Conservation (phyloP, 1,140 invertebrate genomes). For the Geopemphigus sp. region DNA sequence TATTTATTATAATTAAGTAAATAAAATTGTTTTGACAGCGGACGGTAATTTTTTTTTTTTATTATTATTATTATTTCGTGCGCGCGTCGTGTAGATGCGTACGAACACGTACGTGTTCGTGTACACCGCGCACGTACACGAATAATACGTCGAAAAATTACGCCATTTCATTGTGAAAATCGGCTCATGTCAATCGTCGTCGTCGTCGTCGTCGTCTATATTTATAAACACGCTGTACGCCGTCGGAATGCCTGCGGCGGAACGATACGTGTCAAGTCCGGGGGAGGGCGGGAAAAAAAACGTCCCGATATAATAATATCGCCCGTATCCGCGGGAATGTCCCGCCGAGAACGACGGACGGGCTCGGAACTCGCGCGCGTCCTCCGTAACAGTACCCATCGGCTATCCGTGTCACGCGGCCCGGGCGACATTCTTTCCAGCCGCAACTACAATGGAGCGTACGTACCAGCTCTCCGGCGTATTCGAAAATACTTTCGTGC, state of each 20-base stretch:
- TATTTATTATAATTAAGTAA: not conserved
- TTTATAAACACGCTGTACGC: too few relatives aligned
- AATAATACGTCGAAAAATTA: conserved; percentile 22
- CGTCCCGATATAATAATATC: not conserved
- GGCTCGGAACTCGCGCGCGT: too few relatives aligned
- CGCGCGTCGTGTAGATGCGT: too few relatives aligned
- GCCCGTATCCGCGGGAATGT: conserved; percentile 19
- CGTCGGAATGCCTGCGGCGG: not conserved
- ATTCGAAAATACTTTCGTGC: too few relatives aligned
- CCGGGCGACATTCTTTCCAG: not conserved
- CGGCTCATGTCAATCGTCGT: conserved; percentile 15
- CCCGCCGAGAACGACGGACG: conserved; percentile 40
- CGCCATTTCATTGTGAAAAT: conserved; percentile 48
- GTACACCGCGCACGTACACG: not conserved
- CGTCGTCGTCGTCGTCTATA: too few relatives aligned
- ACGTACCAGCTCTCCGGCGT: too few relatives aligned
- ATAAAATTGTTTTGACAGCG: conserved; percentile 19
- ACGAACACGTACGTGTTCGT: not conserved
- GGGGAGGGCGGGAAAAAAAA: not conserved
- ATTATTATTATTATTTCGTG: too few relatives aligned
- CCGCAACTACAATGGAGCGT: too few relatives aligned
- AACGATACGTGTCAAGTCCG: not conserved
- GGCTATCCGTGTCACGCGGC: not conserved
- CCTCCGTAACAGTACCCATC: too few relatives aligned
- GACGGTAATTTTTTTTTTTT: not conserved